Percentiles rank a stretch among this genome's conserved stretches.
Conservation (phyloP, 2,888 invertebrate species). For the Xanthia togata region DNA sequence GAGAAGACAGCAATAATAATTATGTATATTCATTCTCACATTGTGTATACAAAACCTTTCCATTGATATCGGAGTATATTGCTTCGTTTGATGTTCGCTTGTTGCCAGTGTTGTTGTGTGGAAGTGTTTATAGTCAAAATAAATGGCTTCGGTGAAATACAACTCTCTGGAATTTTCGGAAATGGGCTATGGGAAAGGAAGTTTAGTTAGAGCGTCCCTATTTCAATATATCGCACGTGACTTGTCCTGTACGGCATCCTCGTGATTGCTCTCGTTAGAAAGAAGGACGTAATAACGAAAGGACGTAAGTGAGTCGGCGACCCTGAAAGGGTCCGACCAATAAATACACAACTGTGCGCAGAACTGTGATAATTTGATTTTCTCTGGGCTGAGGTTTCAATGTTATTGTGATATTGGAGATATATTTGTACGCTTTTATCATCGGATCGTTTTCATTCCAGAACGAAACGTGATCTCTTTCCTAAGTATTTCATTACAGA, state of each 20-base stretch:
- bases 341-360: constrained; percentile 43
- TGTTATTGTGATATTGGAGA: constrained; percentile 37
- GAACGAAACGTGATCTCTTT: constrained; percentile 27
- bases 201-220: constrained; percentile 60
- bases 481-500: background rate
- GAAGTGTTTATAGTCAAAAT: constrained; percentile 56
- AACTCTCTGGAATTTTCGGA: constrained; percentile 39
- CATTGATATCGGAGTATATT: constrained; percentile 47
- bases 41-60: constrained; percentile 41
- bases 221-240: constrained; percentile 59
- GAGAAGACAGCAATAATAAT: constrained; percentile 31
- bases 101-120: constrained; percentile 51
- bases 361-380: constrained; percentile 34
- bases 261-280: constrained; percentile 62
- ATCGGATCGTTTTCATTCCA: constrained; percentile 18
- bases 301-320: constrained; percentile 37
- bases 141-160: constrained; percentile 50
- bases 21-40: constrained; percentile 40
- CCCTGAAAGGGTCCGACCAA: constrained; percentile 31
- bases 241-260: constrained; percentile 40
- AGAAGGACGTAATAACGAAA: constrained; percentile 31
- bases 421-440: constrained; percentile 33
- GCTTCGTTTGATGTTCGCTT: constrained; percentile 55
- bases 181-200: constrained; percentile 38
- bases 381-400: constrained; percentile 22